These are phyloP conservation scores for Staurois parvus DNA, from an alignment of 2,797 vertebrate species.

Conservation along the genomic window DNA sequence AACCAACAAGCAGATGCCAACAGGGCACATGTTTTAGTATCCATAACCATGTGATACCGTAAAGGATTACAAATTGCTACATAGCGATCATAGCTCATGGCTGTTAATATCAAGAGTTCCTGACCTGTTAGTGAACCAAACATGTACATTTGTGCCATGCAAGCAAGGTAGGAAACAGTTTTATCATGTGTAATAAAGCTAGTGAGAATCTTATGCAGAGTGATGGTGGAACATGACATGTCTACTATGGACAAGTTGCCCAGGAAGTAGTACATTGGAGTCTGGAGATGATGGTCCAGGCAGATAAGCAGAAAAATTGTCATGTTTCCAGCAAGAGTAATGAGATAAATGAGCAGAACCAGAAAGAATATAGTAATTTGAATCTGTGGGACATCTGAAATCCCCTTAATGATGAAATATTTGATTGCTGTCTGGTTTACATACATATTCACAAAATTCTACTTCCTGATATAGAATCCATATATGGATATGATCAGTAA, in stretches of 20 bases:
- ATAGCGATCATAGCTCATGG: constrained; percentile 48
- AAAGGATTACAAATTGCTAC: constrained; percentile 44
- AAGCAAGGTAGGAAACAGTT: constrained; percentile 7
- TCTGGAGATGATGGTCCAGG: constrained; percentile 20
- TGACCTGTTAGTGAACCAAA: constrained; percentile 33
- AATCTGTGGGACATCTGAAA: constrained; percentile 23
- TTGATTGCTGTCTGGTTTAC: constrained; percentile 10
- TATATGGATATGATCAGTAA: not conserved
- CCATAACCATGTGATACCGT: constrained; percentile 34
- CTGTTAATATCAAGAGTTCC: constrained; percentile 36
- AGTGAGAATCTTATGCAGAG: constrained; percentile 7
- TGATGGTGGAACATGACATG: constrained; percentile 17
- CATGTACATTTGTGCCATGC: constrained; percentile 39
- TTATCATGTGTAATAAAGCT: constrained; percentile 15
- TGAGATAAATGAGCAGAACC: constrained; percentile 34
- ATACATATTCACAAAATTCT: not conserved
- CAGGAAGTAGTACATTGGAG: constrained; percentile 44
- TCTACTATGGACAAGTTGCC: constrained; percentile 35
- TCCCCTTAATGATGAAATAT: constrained; percentile 38
- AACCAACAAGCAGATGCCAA: constrained; percentile 27
- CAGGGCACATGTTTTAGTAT: not conserved
- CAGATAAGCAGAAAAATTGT: constrained; percentile 28
- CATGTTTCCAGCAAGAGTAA: constrained; percentile 37
- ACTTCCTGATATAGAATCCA: not conserved
- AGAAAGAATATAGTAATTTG: constrained; percentile 18